Base-by-base conservation (phyloP, 2,797 vertebrate species). In the Aldrovandia affinis region DNA sequence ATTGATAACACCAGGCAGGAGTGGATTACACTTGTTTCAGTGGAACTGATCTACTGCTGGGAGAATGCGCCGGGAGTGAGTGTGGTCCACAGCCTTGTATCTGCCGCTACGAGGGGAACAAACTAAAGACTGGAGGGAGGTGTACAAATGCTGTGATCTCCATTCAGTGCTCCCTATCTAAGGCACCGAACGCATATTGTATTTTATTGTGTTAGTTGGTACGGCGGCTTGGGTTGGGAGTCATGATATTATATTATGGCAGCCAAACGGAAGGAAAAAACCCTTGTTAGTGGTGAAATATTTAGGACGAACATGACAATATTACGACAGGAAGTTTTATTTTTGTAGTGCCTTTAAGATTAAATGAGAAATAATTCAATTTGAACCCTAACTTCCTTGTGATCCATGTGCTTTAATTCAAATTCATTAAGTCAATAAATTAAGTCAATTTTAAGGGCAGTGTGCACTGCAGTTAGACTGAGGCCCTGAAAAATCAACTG, bases 21-120 rank as follows among this genome's bases (percentile, higher is more conserved):
- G 7, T 80, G 50, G 47, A 80, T 78, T 78, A 78, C 39, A n/a
- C 73, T 78, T 78, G 73, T 44, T 78, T 39, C 20, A 25, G n/a
- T 78, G 22, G 75, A 50, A 78, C 18, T 50, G 44, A 47, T 78
- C 44, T 50, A 50, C 47, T 5, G 47, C 6, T 57, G 55, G 10
- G 12, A 15, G 55, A 15, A 14, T 57, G 55, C 18, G 18, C 18
- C 2, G 10, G 12, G 68, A 20, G 39, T 10, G 14, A 42, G 68
- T 22, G 33, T 73, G 68, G 36, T 22, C 36, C 68, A 42, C 55
- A 57, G 55, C 55, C 55, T 20, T 57, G 55, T 57, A 57, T 3
- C 36, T 22, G 68, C 22, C 18, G 42, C 12, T 70, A 70, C 30
- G 15, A 33, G 65, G 6, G 12, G 6, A 50, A 12, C 47, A 50